Percentiles rank a stretch among this genome's conserved stretches.
Evolutionary conservation across 2,113 vertebrate species (phyloP).

Genomic region (Brienomyrus longianalis): DNA sequence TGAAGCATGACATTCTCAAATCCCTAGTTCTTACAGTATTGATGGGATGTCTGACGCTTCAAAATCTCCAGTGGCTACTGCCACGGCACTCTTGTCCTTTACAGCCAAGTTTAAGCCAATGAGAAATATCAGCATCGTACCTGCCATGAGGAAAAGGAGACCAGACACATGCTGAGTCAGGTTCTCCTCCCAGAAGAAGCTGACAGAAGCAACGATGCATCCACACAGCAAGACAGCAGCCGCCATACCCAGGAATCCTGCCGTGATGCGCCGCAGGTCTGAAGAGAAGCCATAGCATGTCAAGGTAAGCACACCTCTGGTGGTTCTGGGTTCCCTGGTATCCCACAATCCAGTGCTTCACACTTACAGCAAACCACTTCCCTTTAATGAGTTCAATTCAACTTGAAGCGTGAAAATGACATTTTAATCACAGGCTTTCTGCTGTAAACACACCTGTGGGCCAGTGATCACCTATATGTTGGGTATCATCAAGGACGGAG

Average conservation of each 20-base stretch:
- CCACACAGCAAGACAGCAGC: constrained; percentile 71
- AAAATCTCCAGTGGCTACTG: not conserved
- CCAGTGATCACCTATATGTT: not conserved
- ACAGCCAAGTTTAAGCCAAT: not conserved
- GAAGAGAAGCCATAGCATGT: not conserved
- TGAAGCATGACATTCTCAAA: not conserved
- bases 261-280: constrained; percentile 72
- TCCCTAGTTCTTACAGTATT: not conserved
- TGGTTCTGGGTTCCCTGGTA: not conserved
- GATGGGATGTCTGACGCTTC: not conserved
- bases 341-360: not conserved
- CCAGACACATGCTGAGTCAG: constrained; percentile 73
- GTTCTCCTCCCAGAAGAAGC: constrained; percentile 79
- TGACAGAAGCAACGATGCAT: constrained; percentile 64
- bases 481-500: not conserved
- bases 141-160: constrained; percentile 81
- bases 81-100: not conserved
- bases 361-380: not conserved
- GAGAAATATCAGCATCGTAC: constrained; percentile 40
- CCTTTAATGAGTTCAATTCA: not conserved
- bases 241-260: constrained; percentile 73
- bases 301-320: constrained; percentile 3
- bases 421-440: not conserved
- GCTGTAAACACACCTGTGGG: not conserved
- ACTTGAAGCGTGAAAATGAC: not conserved